These are phyloP conservation scores for Chymomyza procnemis DNA, from an alignment of 2,888 invertebrate genomes.

Conservation along the genomic window DNA sequence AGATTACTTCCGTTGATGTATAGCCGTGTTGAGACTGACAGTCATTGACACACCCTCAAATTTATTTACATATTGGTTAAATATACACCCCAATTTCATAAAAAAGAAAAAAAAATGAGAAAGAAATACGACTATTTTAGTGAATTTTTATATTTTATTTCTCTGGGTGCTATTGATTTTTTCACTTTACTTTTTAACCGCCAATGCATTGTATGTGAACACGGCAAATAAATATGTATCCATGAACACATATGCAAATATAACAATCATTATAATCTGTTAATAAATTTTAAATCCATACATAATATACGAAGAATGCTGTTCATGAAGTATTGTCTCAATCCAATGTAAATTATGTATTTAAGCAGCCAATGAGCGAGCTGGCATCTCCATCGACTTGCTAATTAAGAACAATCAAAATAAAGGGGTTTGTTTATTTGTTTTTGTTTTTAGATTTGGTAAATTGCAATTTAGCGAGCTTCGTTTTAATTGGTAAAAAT, in stretches of 20 bases:
- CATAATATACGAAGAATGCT: neutral
- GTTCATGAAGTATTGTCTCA: too few relatives aligned
- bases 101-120: slow-evolving; percentile 1
- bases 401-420: neutral
- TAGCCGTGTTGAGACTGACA: neutral
- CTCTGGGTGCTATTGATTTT: slow-evolving; percentile 18
- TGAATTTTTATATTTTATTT: slow-evolving; percentile 16
- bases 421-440: neutral
- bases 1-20: neutral
- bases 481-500: slow-evolving; percentile 1
- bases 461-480: neutral
- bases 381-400: neutral
- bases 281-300: neutral
- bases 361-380: neutral
- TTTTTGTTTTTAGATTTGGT: neutral
- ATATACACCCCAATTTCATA: neutral
- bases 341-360: neutral
- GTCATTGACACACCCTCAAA: neutral
- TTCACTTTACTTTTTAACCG: slow-evolving; percentile 17
- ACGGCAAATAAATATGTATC: neutral
- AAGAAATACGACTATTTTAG: slow-evolving; percentile 10
- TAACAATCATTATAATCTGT: neutral
- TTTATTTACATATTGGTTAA: neutral
- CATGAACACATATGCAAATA: slow-evolving; percentile 4
- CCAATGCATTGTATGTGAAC: slow-evolving; percentile 8